These are phyloP conservation scores for Cheilosia vulpina DNA, from an alignment of 2,888 invertebrate genomes.

Conservation along the genomic window DNA sequence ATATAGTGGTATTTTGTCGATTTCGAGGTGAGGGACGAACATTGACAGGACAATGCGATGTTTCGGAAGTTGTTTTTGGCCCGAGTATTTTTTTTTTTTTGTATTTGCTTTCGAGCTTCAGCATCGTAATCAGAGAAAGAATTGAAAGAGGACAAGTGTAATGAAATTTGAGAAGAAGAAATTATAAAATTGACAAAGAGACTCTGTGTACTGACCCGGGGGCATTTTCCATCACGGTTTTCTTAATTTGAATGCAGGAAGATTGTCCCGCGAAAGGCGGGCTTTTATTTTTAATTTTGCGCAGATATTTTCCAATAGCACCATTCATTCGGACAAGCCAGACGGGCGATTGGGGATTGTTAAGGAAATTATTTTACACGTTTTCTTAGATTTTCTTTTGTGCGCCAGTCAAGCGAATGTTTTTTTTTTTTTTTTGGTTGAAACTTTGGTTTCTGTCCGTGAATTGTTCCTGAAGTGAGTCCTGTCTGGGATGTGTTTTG, in stretches of 20 bases:
- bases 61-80: conserved; percentile 56
- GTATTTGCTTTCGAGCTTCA: neutral
- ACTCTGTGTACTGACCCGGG: conserved; percentile 2
- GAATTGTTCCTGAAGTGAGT: conserved; percentile 21
- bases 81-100: neutral
- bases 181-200: conserved; percentile 69
- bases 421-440: neutral
- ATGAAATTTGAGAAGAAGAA: conserved; percentile 71
- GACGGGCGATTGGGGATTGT: conserved; percentile 23
- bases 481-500: conserved; percentile 21
- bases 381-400: conserved; percentile 51
- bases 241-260: conserved; percentile 63
- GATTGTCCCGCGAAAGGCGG: conserved; percentile 11
- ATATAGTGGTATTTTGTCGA: neutral
- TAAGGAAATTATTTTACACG: conserved; percentile 46
- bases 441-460: neutral
- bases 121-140: conserved; percentile 56
- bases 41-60: conserved; percentile 59
- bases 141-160: conserved; percentile 56
- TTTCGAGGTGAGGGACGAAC: conserved; percentile 15
- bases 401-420: conserved; percentile 1
- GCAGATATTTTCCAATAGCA: conserved; percentile 4
- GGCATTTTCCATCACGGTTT: conserved; percentile 61
- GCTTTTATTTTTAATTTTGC: neutral
- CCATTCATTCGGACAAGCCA: conserved; percentile 15